Evolutionary conservation across 2,797 vertebrate genomes (phyloP).

Genomic region (Sternarchorhynchus goeldii): DNA sequence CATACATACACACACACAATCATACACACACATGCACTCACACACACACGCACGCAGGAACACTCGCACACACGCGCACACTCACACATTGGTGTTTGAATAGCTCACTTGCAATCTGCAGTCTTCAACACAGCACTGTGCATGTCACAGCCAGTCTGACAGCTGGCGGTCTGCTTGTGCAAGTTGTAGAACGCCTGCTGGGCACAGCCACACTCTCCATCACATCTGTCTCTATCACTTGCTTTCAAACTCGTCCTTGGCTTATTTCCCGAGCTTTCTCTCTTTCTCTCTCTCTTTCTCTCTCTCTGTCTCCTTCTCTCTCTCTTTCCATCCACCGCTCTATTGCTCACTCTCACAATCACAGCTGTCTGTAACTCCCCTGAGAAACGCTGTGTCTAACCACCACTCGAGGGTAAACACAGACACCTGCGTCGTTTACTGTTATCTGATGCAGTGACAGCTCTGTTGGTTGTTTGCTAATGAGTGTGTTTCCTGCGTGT

Average conservation of each 20-base stretch:
- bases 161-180: slow-evolving; percentile 33
- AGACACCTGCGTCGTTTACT: slow-evolving; percentile 47
- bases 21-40: slow-evolving; percentile 80
- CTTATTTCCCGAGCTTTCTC: not conserved
- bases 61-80: slow-evolving; percentile 32
- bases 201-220: slow-evolving; percentile 42
- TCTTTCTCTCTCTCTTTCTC: not conserved
- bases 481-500: slow-evolving; percentile 36
- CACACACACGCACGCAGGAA: slow-evolving; percentile 86
- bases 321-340: slow-evolving; percentile 11
- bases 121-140: slow-evolving; percentile 14
- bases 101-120: not conserved
- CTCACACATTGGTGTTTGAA: slow-evolving; percentile 4
- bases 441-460: slow-evolving; percentile 23
- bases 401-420: slow-evolving; percentile 47
- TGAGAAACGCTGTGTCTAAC: slow-evolving; percentile 50
- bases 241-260: not conserved
- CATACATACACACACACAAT: slow-evolving; percentile 18
- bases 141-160: slow-evolving; percentile 33
- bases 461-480: slow-evolving; percentile 46
- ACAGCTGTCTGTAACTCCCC: slow-evolving; percentile 70
- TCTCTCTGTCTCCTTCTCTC: not conserved
- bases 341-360: slow-evolving; percentile 50
- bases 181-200: slow-evolving; percentile 32
- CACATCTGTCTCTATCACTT: slow-evolving; percentile 69